These are phyloP conservation scores for Pollenia amentaria DNA, from an alignment of 2,888 invertebrate species.

Conservation along the genomic window DNA sequence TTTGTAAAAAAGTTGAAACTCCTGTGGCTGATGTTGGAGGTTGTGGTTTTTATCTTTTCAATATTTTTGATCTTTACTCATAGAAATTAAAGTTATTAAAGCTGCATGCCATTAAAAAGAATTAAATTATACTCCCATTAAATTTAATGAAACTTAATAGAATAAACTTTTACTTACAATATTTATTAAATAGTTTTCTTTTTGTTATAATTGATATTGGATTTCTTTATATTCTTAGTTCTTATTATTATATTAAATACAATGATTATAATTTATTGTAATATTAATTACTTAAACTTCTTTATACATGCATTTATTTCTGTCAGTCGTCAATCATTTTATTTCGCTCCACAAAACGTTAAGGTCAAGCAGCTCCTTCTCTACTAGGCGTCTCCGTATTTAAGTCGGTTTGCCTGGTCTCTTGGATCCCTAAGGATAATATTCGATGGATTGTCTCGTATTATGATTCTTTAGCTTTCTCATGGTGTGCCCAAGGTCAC, in stretches of 20 bases:
- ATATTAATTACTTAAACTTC: no score
- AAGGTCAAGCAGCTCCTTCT: no score
- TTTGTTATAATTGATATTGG: neutral
- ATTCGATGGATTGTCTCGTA: no score
- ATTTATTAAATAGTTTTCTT: neutral
- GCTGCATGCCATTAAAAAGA: neutral
- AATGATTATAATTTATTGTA: no score
- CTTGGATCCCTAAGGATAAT: no score
- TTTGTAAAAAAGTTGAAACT: constrained; percentile 4
- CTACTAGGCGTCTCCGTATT: no score
- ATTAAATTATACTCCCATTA: neutral
- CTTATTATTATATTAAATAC: neutral
- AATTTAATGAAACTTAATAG: constrained; percentile 2
- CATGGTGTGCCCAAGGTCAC: no score
- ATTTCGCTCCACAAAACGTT: no score
- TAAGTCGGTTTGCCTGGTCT: no score
- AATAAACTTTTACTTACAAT: constrained; percentile 13
- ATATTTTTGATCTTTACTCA: constrained; percentile 29
- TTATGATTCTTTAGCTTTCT: no score
- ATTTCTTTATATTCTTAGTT: neutral
- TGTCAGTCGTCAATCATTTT: no score
- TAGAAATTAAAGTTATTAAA: neutral
- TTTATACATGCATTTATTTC: no score
- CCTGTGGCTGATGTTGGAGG: constrained; percentile 5
- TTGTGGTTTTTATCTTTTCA: neutral